Evolutionary conservation across 2,888 invertebrate genomes (phyloP).

Genomic region (Ophraella communa): DNA sequence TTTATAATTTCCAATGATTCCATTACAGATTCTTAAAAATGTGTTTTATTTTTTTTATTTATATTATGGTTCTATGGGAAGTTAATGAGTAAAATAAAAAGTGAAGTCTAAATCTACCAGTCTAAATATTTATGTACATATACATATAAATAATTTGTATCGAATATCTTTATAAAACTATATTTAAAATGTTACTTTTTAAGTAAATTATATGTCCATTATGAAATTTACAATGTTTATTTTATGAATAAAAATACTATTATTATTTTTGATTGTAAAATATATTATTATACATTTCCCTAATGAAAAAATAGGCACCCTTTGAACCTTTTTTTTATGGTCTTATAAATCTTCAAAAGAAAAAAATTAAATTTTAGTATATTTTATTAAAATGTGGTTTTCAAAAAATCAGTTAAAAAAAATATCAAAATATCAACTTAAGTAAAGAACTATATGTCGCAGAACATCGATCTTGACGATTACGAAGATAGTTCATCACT

Average conservation of each 20-base stretch:
- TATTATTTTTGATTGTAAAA: neutral
- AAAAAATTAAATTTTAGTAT: too few species aligned
- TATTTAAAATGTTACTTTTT: neutral
- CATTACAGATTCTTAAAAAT: conserved; percentile 40
- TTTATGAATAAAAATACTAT: neutral
- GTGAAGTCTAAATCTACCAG: neutral
- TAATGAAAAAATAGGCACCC: too few species aligned
- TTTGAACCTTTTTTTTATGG: too few species aligned
- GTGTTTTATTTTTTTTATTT: neutral
- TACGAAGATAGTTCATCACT: too few species aligned
- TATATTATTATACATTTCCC: neutral
- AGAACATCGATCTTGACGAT: too few species aligned
- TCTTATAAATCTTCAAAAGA: too few species aligned
- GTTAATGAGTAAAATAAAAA: neutral
- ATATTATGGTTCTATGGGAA: too few species aligned
- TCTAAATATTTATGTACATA: neutral
- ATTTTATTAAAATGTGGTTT: too few species aligned
- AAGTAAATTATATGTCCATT: neutral
- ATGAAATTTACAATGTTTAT: neutral
- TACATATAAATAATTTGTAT: neutral
- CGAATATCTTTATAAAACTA: neutral
- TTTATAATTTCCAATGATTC: conserved; percentile 53
- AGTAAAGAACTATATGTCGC: too few species aligned
- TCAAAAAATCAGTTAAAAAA: too few species aligned
- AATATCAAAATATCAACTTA: too few species aligned